These are phyloP conservation scores for Pheosia gnoma DNA, from an alignment of 2,888 invertebrate genomes.

Conservation along the genomic window DNA sequence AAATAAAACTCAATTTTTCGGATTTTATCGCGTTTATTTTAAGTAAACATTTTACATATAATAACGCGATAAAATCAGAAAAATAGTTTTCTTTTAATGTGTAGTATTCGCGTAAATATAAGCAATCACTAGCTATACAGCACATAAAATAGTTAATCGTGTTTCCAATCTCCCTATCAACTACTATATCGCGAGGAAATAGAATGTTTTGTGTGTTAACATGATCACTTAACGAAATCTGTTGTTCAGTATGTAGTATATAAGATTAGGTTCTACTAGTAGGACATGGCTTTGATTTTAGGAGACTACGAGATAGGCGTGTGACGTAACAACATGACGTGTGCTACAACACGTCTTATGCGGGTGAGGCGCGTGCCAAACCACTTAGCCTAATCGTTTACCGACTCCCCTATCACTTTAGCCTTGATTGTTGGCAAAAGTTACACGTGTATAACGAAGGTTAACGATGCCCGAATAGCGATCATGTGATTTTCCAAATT, in stretches of 20 bases:
- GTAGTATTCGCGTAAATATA: no score
- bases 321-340: conserved; percentile 46
- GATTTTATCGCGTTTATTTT: no score
- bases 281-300: conserved; percentile 60
- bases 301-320: conserved; percentile 39
- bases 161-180: neutral
- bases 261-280: conserved; percentile 13
- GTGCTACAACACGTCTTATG: conserved; percentile 51
- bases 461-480: conserved; percentile 22
- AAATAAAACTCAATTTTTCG: no score
- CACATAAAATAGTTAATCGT: neutral
- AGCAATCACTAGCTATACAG: no score
- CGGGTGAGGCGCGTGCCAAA: conserved; percentile 70
- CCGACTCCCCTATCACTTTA: conserved; percentile 58
- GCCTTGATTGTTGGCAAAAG: conserved; percentile 25
- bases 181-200: neutral
- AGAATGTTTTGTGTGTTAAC: neutral
- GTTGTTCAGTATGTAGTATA: neutral
- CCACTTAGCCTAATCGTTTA: conserved; percentile 69
- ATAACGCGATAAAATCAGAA: no score
- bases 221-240: neutral
- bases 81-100: no score
- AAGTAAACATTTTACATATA: no score
- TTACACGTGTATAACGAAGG: conserved; percentile 19
- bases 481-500: conserved; percentile 26